phyloP scores from a whole-genome alignment of 2,888 invertebrate genomes.

The Amaurobius ferox region DNA sequence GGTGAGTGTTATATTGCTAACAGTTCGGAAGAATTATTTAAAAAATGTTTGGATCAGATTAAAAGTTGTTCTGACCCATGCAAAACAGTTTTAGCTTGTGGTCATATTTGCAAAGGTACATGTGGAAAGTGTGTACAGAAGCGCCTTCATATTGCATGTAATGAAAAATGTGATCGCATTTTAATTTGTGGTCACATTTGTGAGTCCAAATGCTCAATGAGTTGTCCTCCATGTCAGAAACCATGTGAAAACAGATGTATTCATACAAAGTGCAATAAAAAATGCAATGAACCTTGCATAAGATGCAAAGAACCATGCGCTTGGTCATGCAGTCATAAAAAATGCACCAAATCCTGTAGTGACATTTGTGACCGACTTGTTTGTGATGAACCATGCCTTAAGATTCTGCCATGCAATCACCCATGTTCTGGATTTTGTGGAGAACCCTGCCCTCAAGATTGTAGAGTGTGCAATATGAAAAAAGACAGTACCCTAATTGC shows the following conservation, averaged over 20 bases:
- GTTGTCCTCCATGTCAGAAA: conserved; percentile 77
- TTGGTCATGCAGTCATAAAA: conserved; percentile 76
- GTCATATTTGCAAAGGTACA: conserved; percentile 76
- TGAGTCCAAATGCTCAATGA: conserved; percentile 76
- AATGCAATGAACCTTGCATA: conserved; percentile 76
- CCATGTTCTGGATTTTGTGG: conserved; percentile 85
- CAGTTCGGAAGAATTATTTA: conserved; percentile 4
- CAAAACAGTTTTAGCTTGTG: conserved; percentile 75
- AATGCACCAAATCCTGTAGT: conserved; percentile 76
- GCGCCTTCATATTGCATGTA: conserved; percentile 77
- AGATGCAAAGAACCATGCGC: conserved; percentile 77
- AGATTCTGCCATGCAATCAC: conserved; percentile 80
- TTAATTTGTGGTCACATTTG: conserved; percentile 78
- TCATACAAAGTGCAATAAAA: conserved; percentile 76
- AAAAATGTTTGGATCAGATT: conserved; percentile 67
- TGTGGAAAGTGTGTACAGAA: conserved; percentile 77
- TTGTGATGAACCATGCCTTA: conserved; percentile 77
- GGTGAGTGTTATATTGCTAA: conserved; percentile 29
- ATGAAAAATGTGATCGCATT: conserved; percentile 75
- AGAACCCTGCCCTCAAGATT: conserved; percentile 83
- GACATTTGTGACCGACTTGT: conserved; percentile 77
- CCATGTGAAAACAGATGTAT: conserved; percentile 76
- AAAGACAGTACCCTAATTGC: no score
- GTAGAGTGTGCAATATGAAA: conserved; percentile 80
- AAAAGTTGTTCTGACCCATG: conserved; percentile 72